Conservation (phyloP, 2,888 invertebrate genomes). For the Coenonympha glycerion region DNA sequence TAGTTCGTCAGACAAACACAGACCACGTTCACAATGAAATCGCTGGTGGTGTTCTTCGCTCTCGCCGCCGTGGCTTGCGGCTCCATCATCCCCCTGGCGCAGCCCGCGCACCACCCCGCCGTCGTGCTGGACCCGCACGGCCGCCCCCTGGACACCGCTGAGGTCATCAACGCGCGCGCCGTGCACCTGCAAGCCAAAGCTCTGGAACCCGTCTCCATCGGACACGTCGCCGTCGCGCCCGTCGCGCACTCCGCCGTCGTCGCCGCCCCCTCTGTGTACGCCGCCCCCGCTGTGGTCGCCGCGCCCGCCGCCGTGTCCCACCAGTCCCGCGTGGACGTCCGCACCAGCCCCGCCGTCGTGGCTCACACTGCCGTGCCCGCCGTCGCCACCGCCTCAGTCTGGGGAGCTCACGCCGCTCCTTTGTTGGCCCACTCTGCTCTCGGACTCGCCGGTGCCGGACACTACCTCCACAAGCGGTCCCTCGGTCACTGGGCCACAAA, state of each 20-base stretch:
- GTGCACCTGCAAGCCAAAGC: slow-evolving; percentile 69
- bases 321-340: slow-evolving; percentile 53
- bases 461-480: slow-evolving; percentile 37
- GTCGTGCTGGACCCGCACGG: slow-evolving; percentile 64
- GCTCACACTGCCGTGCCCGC: slow-evolving; percentile 41
- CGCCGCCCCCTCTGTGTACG: slow-evolving; percentile 39
- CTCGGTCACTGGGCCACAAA: slow-evolving; percentile 40
- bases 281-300: slow-evolving; percentile 38
- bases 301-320: slow-evolving; percentile 43
- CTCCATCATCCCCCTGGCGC: slow-evolving; percentile 62
- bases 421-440: slow-evolving; percentile 15
- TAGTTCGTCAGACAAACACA: slow-evolving; percentile 55
- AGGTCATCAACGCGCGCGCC: slow-evolving; percentile 66
- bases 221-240: slow-evolving; percentile 36
- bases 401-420: slow-evolving; percentile 22
- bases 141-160: slow-evolving; percentile 69
- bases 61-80: slow-evolving; percentile 77
- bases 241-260: slow-evolving; percentile 37
- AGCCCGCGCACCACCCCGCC: slow-evolving; percentile 65
- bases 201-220: slow-evolving; percentile 46
- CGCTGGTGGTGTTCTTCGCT: slow-evolving; percentile 79
- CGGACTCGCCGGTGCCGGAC: slow-evolving; percentile 29
- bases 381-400: slow-evolving; percentile 24
- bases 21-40: slow-evolving; percentile 61
- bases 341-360: slow-evolving; percentile 35